Evolutionary conservation across 2,888 invertebrate genomes (phyloP).

Genomic region (Linnaemya tessellans): DNA sequence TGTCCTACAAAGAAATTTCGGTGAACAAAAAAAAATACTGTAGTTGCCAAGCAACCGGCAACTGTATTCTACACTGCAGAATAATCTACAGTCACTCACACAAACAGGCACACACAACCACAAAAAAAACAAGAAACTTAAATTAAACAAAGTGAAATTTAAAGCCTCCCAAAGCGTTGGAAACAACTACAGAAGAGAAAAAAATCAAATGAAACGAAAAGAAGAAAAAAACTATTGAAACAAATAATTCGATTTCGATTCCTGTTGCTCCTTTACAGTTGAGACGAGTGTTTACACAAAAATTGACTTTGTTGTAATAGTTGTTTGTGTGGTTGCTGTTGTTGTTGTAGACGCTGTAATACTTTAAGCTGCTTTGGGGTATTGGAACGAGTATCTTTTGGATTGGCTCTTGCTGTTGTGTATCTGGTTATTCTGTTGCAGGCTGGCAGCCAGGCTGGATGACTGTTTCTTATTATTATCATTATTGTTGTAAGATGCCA

Average conservation of each 20-base stretch:
- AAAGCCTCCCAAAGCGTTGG: constrained; percentile 63
- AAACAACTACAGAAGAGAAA: constrained; percentile 15
- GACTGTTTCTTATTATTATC: constrained; percentile 17
- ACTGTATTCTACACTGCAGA: constrained; percentile 15
- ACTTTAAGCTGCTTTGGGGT: constrained; percentile 66
- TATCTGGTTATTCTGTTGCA: constrained; percentile 58
- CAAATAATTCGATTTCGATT: constrained; percentile 65
- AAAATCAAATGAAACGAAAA: not conserved
- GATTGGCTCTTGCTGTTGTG: constrained; percentile 18
- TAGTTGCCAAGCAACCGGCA: constrained; percentile 2
- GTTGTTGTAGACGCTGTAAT: constrained; percentile 36
- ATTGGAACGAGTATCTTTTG: constrained; percentile 61
- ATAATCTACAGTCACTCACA: not conserved
- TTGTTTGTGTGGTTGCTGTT: constrained; percentile 29
- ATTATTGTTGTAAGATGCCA: constrained; percentile 43
- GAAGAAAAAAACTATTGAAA: constrained; percentile 6
- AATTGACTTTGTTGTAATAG: constrained; percentile 51
- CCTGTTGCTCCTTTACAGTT: constrained; percentile 72
- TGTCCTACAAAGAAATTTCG: not conserved
- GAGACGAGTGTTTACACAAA: constrained; percentile 63
- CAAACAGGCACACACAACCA: constrained; percentile 2
- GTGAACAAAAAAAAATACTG: not conserved
- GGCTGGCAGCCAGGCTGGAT: constrained; percentile 44
- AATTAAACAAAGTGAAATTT: constrained; percentile 63
- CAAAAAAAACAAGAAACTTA: constrained; percentile 12